Evolutionary conservation across 2,113 vertebrate genomes (phyloP), one percentile per base, ranked within the genome.

Genomic region (Synchiropus splendidus): DNA sequence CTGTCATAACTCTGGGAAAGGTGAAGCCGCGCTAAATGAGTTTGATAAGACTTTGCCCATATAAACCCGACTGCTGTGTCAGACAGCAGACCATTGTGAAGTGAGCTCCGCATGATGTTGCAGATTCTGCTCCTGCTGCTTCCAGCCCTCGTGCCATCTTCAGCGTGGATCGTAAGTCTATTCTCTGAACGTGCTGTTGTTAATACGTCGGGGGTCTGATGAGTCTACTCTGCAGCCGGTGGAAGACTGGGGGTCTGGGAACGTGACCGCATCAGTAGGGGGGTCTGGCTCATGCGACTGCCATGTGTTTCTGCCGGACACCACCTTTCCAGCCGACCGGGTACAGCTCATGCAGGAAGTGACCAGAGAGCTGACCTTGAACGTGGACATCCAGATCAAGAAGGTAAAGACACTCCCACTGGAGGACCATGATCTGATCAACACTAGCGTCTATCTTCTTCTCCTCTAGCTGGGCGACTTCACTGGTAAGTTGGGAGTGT

Each of bases 231-330:
- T 33, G 6, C 46, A 82, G 77, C 64, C 77, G 1, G 34, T 69
- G 34, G 59, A 58, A 6, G 62, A 79, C 1, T 81, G 79, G 82
- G 75, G 57, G 4, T 54, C 77, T 18, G 80, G 82, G n/a, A 83
- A 77, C 42, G 76, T 83, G 33, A 81, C 66, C 0, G 37, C 70
- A n/a, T 79, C 74, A 13, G 39, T 69, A 21, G 76, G 61, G n/a
- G 70, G 64, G 12, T 72, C 50, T 2, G 80, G 71, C 21, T 67
- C 74, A 48, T 82, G 79, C 31, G 12, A 77, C 40, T 84, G 80
- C 45, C 64, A 70, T 14, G 72, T 83, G n/a, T 71, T 42, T 43
- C 42, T 82, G 17, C 79, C 77, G 6, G 75, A 84, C 36, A 77
- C 52, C 27, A 56, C 41, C 17, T 84, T 84, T 39, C 79, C 79